Base-by-base conservation (phyloP, 1,140 invertebrate genomes). In the Mercenaria mercenaria region DNA sequence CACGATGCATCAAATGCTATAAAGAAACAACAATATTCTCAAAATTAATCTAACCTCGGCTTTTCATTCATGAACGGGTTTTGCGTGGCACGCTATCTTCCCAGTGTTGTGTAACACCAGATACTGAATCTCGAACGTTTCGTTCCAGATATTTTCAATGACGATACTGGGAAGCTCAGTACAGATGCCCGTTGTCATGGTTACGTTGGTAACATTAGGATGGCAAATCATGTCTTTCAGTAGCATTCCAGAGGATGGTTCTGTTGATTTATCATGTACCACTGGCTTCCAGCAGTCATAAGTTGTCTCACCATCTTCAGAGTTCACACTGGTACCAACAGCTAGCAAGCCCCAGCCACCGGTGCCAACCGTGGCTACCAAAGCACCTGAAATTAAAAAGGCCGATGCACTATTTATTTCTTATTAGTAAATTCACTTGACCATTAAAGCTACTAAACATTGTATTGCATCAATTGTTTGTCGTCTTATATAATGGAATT, bases 261-360 rank as follows among this genome's bases (percentile, higher is more conserved):
- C 6, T 26, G 23, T 6, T 0, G 47, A 56, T n/a, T 8, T 50
- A 34, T 81, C 77, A 59, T 81, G 77, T 20, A 81, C 34, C 20
- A 81, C 43, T 34, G 77, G 77, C 59, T 81, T 81, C 77, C 77
- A 81, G 50, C 77, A 81, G n/a, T 81, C 77, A 59, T 81, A 81
- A 10, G 50, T 56, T 8, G 37, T 29, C 13, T 37, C n/a, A 34
- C 34, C n/a, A 2, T n/a, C 77, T 13, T 29, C 29, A 11, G 20
- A 26, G 26, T 52, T 37, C 0, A 56, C 77, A 81, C 34, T 34
- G 47, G 47, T 59, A 56, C 56, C 47, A 59, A 56, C 34, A 18
- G 47, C 47, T 11, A 59, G 18, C 34, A 52, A 20, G 26, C 13
- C 32, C 29, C 26, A 52, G 4, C 77, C 77, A 37, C 47, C 37